Conservation (phyloP, 2,797 vertebrate species). For the Huso huso region DNA sequence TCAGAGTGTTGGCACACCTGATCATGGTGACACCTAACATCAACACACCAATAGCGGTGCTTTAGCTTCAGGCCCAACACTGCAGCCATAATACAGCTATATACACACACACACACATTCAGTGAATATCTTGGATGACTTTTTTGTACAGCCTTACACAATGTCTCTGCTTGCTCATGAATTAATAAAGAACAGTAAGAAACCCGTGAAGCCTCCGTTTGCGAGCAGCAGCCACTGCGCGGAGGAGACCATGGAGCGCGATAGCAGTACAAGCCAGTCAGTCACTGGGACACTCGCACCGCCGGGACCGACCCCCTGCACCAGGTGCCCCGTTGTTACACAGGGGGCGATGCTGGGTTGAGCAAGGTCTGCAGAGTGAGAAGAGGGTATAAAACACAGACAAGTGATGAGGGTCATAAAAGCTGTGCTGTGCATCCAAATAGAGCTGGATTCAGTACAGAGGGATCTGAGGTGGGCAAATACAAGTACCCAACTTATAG, state of each 20-base stretch:
- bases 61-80: rapidly evolving
- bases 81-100: rapidly evolving
- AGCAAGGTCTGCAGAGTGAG: constrained; percentile 57
- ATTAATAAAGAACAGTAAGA: too few species aligned
- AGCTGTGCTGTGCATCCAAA: too few species aligned
- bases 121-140: not conserved
- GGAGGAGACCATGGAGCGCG: constrained; percentile 76
- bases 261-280: constrained; percentile 87
- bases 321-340: constrained; percentile 78
- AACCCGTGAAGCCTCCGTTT: constrained; percentile 44
- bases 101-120: not conserved
- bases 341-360: constrained; percentile 69
- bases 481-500: too few species aligned
- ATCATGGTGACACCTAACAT: constrained; percentile 58
- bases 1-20: constrained; percentile 71
- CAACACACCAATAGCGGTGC: not conserved
- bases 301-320: constrained; percentile 69
- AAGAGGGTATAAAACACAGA: not conserved
- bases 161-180: not conserved
- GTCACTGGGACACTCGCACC: constrained; percentile 64
- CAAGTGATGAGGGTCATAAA: not conserved
- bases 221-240: constrained; percentile 62
- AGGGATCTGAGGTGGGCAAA: not conserved
- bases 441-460: not conserved
- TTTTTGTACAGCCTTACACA: not conserved